Base-by-base conservation (phyloP, 1,140 invertebrate genomes). In the Lepidurus apus region DNA sequence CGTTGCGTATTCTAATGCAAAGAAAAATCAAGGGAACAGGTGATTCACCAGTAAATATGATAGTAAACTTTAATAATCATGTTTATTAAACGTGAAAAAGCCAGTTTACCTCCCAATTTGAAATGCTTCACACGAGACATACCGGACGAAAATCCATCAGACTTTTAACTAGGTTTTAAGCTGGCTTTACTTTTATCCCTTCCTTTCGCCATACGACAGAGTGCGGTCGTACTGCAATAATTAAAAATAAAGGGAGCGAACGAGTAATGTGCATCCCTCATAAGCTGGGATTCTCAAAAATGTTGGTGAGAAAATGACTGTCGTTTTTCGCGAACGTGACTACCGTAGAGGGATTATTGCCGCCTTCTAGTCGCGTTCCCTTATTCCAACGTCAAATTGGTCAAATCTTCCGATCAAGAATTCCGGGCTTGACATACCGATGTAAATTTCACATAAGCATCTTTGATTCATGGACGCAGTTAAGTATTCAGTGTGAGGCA, bases 1-100 rank as follows among this genome's bases (percentile, higher is more conserved):
- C 76, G 94, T 95, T 78, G 95, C 95, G 85, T 96, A 96, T 88
- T 96, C 95, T 95, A 89, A 53, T 87, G n/a, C n/a, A 42, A 76
- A 6, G 73, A 65, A 7, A 76, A 79, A 76, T 74, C 34, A 34
- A 17, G 9, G n/a, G 5, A 13, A 24, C 43, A 74, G 34, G n/a
- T 77, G 44, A 17, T 26, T 77, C 34, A 34, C 34, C 34, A 34
- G 34, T 34, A 34, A 34, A 34, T 34, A 34, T 34, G 34, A 34
- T 2, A 34, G 34, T 34, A 34, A 34, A 34, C 34, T 34, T 34
- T 34, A 34, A 34, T 34, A 3, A 34, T 34, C 34, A 34, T 34
- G 34, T 34, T 34, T 34, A 34, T 2, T 34, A 34, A 2, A 34
- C 34, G 34, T 4, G 34, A 34, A 34, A 34, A 34, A 34, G 34